Evolutionary conservation across 2,888 invertebrate genomes (phyloP), one percentile per base, ranked within the genome.

Genomic region (Euclidia mi): DNA sequence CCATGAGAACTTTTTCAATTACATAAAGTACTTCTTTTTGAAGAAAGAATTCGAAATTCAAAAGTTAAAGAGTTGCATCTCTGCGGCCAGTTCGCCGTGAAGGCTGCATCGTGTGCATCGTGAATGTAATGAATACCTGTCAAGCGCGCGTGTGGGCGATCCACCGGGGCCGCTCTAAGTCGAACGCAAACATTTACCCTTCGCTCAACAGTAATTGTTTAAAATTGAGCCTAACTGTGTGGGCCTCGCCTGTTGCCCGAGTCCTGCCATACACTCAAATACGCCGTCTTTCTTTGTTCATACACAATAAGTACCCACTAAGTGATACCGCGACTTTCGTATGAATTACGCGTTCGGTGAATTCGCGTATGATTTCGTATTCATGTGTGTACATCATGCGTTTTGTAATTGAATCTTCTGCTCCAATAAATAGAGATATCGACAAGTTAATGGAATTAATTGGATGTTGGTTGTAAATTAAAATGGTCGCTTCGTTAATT

Each of bases 221-320:
- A 94, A 94, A 94, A 94, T 94, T 94, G 94, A 91, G 89, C 92
- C 93, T 92, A 94, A 94, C 94, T 92, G 94, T 94, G 94, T 94
- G 94, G 94, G 89, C 93, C 88, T 85, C 67, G 84, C 85, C 85
- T 89, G 90, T 90, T 90, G 89, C 86, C 84, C 71, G 76, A 73
- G 84, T 81, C 84, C 87, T 82, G 86, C 79, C 76, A 72, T 85
- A 80, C 81, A 80, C 79, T 83, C 75, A 75, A 79, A 76, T 73
- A 75, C 76, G 61, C 77, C 57, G 70, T 69, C 78, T 82, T 82
- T 82, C 85, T 87, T 88, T 89, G 86, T 90, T 86, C 82, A 78
- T 83, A 75, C 78, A 78, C 81, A 86, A 88, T 90, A 89, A 88
- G 83, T 78, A 74, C 70, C 75, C 76, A 81, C 81, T 87, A 83